Evolutionary conservation across 2,113 vertebrate species (phyloP), one percentile per base, ranked within the genome.

Genomic region (Takifugu bimaculatus): DNA sequence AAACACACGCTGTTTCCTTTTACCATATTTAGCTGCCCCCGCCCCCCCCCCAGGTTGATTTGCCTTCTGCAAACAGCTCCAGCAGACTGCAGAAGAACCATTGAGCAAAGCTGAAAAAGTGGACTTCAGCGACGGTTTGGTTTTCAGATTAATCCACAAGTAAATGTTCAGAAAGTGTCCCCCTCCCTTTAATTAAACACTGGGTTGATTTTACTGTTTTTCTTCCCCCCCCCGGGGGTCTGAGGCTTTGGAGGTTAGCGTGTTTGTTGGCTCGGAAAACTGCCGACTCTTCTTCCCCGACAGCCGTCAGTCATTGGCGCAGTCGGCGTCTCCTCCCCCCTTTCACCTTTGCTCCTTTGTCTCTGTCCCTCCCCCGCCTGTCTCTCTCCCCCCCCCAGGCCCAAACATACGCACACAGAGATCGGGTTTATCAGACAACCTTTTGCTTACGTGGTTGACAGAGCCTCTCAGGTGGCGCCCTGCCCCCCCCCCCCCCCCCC

Each of bases 271-370:
- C 32, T 66, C 66, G 56, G 60, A 68, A 75, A 83, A 80, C 84
- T 69, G 80, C 68, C 20, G 44, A 70, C 60, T 56, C 60, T 60
- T 65, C 77, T 63, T 45, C 65, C 35, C 54, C 81, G 85, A 88
- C 86, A 85, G 74, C 79, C 86, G 85, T 85, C 88, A 85, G 49
- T 88, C 82, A 79, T 60, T 57, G 54, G 47, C 39, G 39, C 58
- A 74, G 50, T 76, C 32, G 48, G 49, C 51, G 2, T 52, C 58
- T 57, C 61, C 62, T 52, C 59, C 64, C 60, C 77, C 68, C 62
- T 60, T 72, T 66, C 27, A 53, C 20, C 56, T 39, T 60, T 58
- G 5, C 20, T 60, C 50, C 50, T 57, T 58, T 51, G 13, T 48
- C 12, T 57, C 13, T 42, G 13, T 13, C 58, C 26, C 35, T 60